These are phyloP conservation scores for Cynopterus sphinx DNA, from an alignment of 2,797 vertebrate species.

Conservation along the genomic window DNA sequence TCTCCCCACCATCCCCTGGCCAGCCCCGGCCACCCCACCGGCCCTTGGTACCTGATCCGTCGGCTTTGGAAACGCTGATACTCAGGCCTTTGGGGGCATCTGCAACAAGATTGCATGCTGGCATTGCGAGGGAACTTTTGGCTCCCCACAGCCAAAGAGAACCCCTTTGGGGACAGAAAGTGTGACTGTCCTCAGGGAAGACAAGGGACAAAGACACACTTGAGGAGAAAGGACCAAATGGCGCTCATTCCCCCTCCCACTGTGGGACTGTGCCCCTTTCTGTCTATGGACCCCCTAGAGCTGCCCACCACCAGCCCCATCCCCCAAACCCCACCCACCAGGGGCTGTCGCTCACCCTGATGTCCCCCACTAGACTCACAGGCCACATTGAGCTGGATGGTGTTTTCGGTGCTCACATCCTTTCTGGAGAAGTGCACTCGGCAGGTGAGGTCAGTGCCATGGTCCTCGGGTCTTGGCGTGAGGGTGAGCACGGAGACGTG, in stretches of 20 bases:
- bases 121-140: neutral
- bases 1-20: no score
- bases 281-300: accelerated
- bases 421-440: neutral
- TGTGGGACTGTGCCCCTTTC: neutral
- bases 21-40: accelerated
- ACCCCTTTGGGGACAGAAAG: neutral
- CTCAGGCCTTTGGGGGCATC: constrained; percentile 44
- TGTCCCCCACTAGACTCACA: constrained; percentile 30
- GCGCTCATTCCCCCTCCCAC: neutral
- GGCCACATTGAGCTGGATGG: neutral
- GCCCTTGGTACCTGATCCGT: constrained; percentile 29
- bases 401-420: accelerated
- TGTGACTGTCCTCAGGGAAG: neutral
- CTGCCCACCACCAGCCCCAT: accelerated
- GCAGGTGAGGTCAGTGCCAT: constrained; percentile 24
- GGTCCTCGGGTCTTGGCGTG: neutral
- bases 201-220: neutral
- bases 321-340: accelerated
- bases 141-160: neutral
- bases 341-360: accelerated
- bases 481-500: constrained; percentile 47
- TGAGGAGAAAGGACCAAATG: accelerated
- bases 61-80: neutral
- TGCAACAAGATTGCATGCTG: constrained; percentile 23